Base-by-base conservation (phyloP, 1,140 invertebrate species). In the Temnothorax curvispinosus region DNA sequence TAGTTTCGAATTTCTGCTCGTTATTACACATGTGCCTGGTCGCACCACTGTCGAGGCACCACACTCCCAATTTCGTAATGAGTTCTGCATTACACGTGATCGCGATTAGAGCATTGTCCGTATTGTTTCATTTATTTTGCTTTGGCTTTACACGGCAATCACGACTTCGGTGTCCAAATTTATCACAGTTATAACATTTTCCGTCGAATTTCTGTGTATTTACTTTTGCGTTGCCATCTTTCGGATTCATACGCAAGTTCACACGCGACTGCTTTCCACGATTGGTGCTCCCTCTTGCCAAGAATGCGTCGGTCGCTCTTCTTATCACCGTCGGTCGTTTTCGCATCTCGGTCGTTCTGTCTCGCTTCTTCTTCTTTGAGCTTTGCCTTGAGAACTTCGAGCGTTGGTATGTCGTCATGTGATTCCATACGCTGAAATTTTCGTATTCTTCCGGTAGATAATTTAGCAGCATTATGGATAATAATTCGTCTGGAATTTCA, bases 31-130 rank as follows among this genome's bases (percentile, higher is more conserved):
- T 91, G 21, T 92, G 89, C 8, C 38, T 74, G 0, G 91, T 92
- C 3, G 87, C 88, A 0, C 87, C 91, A 15, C 90, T 92, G 13
- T 92, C 91, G 0, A 93, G 62, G 50, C 81, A 92, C 91, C 88
- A 91, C 0, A 58, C 64, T 21, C 44, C 18, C 6, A 58, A 75
- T 67, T 52, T 15, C 6, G 9, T 21, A 1, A 0, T 6, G 3
- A 71, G 56, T 69, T 88, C 85, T 0, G 84, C 44, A 50, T 90
- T 92, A 32, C 41, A 90, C 0, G 74, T 81, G 11, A 88, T 75
- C 0, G 64, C 82, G 0, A 80, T 85, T 65, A 87, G 64, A 1
- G 86, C 84, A 54, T 86, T 44, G 2, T 13, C 21, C 0, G 13
- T 0, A 35, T 56, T 32, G 4, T 0, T 21, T 9, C 13, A 4